Evolutionary conservation across 1,140 invertebrate species (phyloP), one percentile per base, ranked within the genome.

Genomic region (Melanaphis sacchari): DNA sequence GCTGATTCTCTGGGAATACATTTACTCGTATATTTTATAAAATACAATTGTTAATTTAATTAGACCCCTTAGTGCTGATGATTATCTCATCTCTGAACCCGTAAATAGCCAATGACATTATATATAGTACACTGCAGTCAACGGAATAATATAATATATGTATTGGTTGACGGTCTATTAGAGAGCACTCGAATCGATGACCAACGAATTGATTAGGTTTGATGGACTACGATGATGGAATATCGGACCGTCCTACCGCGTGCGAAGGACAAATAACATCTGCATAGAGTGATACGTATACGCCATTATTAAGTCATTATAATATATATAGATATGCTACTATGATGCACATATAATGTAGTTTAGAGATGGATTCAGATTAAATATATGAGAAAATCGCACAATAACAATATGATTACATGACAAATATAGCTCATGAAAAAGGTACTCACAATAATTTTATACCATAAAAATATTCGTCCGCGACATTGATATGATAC

Each of bases 1-100:
- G 41, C 40, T 24, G 41, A 0, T 4, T 41, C 22, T 5, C 9
- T 1, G 22, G 18, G 24, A 87, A 31, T 43, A 87, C 31, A 18
- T 43, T 43, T 87, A 6, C 31, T 43, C 40, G 4, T 18, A 46
- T 87, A 24, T n/a, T 4, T n/a, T 21, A 43, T 87, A 43, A 43
- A 87, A 87, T n/a, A 15, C 26, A n/a, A 41, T 87, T 43, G 84
- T 43, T 87, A 87, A 87, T 87, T 87, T n/a, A 87, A 87, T 87
- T 87, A 87, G 40, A 31, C 84, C 40, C 40, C 41, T 87, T 31
- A 31, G 26, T 9, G 84, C 43, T 87, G 40, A 15, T 87, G 46
- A 76, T 76, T n/a, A n/a, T 66, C 59, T 66, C 59, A n/a, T 66
- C 11, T 66, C 81, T 38, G 66, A 31, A 76, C 31, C n/a, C 11